Percentiles rank a stretch among this genome's conserved stretches.
Evolutionary conservation across 2,113 vertebrate genomes (phyloP).

Genomic region (Elaphurus davidianus): DNA sequence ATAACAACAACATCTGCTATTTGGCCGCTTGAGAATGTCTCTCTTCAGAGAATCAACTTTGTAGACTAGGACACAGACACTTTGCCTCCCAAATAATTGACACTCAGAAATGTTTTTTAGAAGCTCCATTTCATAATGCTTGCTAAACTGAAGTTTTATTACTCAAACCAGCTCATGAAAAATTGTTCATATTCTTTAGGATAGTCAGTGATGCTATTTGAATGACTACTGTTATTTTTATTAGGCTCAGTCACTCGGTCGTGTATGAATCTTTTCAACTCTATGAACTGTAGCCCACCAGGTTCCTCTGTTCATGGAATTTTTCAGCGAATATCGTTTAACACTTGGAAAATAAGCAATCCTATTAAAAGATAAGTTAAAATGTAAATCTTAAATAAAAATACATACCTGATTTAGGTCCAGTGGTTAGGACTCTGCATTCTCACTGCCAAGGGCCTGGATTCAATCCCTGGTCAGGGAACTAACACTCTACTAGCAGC

Average conservation of each 20-base stretch:
- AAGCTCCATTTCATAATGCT: neutral
- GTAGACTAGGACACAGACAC: neutral
- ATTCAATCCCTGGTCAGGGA: neutral
- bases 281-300: neutral
- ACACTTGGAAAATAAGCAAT: neutral
- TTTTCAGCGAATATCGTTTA: neutral
- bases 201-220: neutral
- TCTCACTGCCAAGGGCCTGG: neutral
- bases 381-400: neutral
- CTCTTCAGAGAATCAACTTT: neutral
- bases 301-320: neutral
- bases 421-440: neutral
- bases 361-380: neutral
- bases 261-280: neutral
- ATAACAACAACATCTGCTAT: neutral
- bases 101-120: neutral
- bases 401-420: neutral
- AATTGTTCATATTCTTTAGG: neutral
- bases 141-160: neutral
- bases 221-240: neutral
- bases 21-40: neutral
- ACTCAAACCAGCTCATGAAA: neutral
- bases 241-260: neutral
- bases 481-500: neutral
- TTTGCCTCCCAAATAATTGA: neutral